phyloP scores from a whole-genome alignment of 1,140 invertebrate genomes.

The Drosophila littoralis region DNA sequence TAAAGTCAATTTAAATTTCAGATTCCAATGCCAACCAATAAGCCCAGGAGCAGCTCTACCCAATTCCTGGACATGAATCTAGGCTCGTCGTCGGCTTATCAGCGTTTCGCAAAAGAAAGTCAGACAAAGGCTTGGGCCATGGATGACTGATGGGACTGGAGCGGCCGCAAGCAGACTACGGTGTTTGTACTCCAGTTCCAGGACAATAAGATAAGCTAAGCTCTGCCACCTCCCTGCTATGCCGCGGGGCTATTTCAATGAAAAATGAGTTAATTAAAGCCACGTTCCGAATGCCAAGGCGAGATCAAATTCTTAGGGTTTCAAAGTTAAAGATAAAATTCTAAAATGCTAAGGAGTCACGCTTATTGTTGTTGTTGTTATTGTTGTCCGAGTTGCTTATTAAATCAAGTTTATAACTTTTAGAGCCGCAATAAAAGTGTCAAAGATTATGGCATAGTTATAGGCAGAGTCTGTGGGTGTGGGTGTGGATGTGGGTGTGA shows the following conservation, averaged over 20 bases:
- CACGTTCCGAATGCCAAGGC: slow-evolving; percentile 67
- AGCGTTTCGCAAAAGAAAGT: slow-evolving; percentile 8
- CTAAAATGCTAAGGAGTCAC: slow-evolving; percentile 67
- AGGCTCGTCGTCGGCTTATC: slow-evolving; percentile 52
- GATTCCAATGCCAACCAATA: slow-evolving; percentile 59
- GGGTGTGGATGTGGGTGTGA: neutral
- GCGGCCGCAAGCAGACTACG: slow-evolving; percentile 44
- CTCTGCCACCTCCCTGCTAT: slow-evolving; percentile 6
- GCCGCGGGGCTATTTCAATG: slow-evolving; percentile 69
- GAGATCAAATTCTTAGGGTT: slow-evolving; percentile 70
- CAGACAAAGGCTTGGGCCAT: slow-evolving; percentile 63
- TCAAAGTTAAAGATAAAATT: slow-evolving; percentile 71
- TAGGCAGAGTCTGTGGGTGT: slow-evolving; percentile 30
- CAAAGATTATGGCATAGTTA: slow-evolving; percentile 83
- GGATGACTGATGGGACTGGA: slow-evolving; percentile 69
- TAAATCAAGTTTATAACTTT: slow-evolving; percentile 84
- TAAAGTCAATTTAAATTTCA: slow-evolving; percentile 53
- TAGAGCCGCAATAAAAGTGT: slow-evolving; percentile 83
- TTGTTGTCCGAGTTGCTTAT: slow-evolving; percentile 66
- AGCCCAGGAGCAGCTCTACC: slow-evolving; percentile 18
- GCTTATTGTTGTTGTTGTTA: slow-evolving; percentile 21
- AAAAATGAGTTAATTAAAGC: slow-evolving; percentile 84
- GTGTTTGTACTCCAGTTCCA: slow-evolving; percentile 30
- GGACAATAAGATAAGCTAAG: slow-evolving; percentile 70
- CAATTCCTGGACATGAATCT: neutral